Evolutionary conservation across 2,797 vertebrate species (phyloP).

Genomic region (Heterohyrax brucei): DNA sequence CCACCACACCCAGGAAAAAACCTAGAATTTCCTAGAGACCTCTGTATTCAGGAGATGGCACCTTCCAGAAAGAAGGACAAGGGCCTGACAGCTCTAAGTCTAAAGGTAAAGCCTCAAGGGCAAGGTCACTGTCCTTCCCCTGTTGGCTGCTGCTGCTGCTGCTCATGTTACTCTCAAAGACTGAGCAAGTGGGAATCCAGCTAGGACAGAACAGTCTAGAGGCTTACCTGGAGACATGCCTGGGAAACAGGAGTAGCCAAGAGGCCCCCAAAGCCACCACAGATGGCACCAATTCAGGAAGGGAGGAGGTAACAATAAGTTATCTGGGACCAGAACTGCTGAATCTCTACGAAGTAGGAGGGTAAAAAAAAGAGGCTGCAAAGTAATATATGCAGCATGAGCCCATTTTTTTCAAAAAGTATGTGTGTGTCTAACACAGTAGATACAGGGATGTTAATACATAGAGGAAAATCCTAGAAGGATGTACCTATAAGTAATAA

Average conservation of each 20-base stretch:
- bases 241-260: neutral
- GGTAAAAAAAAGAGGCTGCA: slow-evolving; percentile 3
- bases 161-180: neutral
- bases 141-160: neutral
- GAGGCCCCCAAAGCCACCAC: neutral
- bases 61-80: neutral
- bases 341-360: neutral
- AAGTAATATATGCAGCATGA: neutral
- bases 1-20: neutral
- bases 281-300: slow-evolving; percentile 7
- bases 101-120: neutral
- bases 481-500: slow-evolving; percentile 6
- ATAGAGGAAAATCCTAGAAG: slow-evolving; percentile 32
- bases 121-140: too few species aligned
- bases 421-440: neutral
- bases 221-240: neutral
- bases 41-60: neutral
- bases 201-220: neutral
- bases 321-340: neutral
- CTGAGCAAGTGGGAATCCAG: neutral
- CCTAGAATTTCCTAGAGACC: neutral
- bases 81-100: neutral
- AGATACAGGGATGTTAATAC: neutral
- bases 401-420: neutral
- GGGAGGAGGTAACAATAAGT: neutral